phyloP scores from a whole-genome alignment of 2,888 invertebrate genomes.

The Lysandra coridon region DNA sequence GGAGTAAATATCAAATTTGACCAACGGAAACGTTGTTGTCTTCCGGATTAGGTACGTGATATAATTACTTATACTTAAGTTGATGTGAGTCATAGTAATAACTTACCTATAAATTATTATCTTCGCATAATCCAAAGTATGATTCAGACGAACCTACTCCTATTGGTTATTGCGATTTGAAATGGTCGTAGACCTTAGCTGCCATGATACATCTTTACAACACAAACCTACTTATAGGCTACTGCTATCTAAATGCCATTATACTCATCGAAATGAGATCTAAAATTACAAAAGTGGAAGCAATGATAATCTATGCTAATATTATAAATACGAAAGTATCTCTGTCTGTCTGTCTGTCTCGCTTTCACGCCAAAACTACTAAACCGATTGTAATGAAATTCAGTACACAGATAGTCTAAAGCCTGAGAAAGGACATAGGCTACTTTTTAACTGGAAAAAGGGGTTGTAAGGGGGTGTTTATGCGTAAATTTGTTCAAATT shows the following conservation, averaged over 20 bases:
- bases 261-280: not conserved
- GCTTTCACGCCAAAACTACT: no score
- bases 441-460: no score
- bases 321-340: no score
- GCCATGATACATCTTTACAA: not conserved
- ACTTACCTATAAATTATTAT: not conserved
- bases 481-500: no score
- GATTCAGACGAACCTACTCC: not conserved
- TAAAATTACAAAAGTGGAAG: not conserved
- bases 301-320: not conserved
- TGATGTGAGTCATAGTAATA: slow-evolving; percentile 26
- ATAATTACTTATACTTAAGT: not conserved
- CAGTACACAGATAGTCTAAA: no score
- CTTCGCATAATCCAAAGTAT: not conserved
- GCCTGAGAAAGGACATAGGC: no score
- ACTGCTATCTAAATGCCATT: no score
- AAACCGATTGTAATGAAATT: no score
- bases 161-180: not conserved
- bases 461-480: no score
- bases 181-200: not conserved
- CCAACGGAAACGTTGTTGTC: slow-evolving; percentile 21
- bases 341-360: no score
- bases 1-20: not conserved
- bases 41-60: slow-evolving; percentile 26
- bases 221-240: not conserved